These are phyloP conservation scores for Siniperca knerii DNA, from an alignment of 2,113 vertebrate genomes.

Conservation along the genomic window DNA sequence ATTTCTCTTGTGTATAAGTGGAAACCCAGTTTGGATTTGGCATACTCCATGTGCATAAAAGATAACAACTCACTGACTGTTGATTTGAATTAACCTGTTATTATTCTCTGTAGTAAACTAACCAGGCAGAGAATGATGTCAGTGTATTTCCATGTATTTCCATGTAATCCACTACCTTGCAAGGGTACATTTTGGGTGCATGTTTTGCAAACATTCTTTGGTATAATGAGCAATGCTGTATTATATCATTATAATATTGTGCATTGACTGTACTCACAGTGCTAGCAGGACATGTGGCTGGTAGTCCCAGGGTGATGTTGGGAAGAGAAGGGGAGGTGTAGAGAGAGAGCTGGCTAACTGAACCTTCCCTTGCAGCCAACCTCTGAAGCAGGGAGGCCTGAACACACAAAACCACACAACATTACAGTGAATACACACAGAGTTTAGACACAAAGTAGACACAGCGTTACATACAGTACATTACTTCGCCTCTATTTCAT, in stretches of 20 bases:
- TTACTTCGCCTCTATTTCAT: background rate
- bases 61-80: background rate
- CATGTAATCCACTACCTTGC: background rate
- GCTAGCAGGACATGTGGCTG: constrained; percentile 90
- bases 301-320: constrained; percentile 98
- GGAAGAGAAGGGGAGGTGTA: constrained; percentile 97
- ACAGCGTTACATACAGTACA: background rate
- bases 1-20: background rate
- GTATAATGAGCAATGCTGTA: background rate
- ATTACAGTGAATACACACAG: background rate
- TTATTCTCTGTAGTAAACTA: constrained; percentile 12
- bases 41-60: background rate
- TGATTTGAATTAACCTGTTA: background rate
- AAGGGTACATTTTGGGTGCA: background rate
- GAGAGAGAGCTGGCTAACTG: constrained; percentile 92
- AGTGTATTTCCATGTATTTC: background rate
- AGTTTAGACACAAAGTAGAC: constrained; percentile 20
- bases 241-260: background rate
- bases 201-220: background rate
- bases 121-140: background rate
- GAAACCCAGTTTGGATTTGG: background rate
- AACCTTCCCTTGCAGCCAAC: constrained; percentile 89
- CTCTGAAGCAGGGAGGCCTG: constrained; percentile 92
- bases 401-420: constrained; percentile 52
- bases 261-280: constrained; percentile 85